phyloP scores from a whole-genome alignment of 1,140 invertebrate genomes.

The Drosophila sp. region DNA sequence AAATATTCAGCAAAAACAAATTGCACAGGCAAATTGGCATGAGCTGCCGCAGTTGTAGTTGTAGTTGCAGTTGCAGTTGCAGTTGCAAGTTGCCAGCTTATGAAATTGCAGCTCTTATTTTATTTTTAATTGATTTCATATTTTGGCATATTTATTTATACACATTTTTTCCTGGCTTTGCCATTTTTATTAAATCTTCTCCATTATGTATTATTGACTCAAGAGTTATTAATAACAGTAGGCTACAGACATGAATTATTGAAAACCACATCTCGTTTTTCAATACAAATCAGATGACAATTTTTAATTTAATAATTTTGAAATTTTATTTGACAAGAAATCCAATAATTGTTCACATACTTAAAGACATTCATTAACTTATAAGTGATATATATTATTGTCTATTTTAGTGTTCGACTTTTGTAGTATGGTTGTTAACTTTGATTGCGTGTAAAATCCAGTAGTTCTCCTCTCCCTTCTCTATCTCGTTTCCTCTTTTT shows the following conservation, averaged over 20 bases:
- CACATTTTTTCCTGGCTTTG: neutral
- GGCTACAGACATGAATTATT: no score
- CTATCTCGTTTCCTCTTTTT: no score
- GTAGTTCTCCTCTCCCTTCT: no score
- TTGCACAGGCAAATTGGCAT: slow-evolving; percentile 46
- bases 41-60: slow-evolving; percentile 1
- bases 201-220: slow-evolving; percentile 70
- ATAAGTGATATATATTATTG: no score
- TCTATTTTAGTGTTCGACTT: no score
- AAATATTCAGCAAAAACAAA: slow-evolving; percentile 78
- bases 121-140: slow-evolving; percentile 79
- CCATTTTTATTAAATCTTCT: slow-evolving; percentile 25
- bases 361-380: no score
- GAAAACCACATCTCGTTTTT: no score
- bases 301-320: no score
- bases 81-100: slow-evolving; percentile 55
- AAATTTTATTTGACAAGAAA: neutral
- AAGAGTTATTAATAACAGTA: slow-evolving; percentile 68
- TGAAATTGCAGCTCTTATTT: slow-evolving; percentile 76
- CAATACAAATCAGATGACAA: no score
- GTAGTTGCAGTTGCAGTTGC: slow-evolving; percentile 3
- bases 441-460: no score
- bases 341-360: neutral
- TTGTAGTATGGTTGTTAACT: no score
- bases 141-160: slow-evolving; percentile 69